Percentiles rank a stretch among this genome's conserved stretches.
These are phyloP conservation scores for Halichoerus grypus DNA, from an alignment of 2,113 vertebrate genomes.

Conservation along the genomic window DNA sequence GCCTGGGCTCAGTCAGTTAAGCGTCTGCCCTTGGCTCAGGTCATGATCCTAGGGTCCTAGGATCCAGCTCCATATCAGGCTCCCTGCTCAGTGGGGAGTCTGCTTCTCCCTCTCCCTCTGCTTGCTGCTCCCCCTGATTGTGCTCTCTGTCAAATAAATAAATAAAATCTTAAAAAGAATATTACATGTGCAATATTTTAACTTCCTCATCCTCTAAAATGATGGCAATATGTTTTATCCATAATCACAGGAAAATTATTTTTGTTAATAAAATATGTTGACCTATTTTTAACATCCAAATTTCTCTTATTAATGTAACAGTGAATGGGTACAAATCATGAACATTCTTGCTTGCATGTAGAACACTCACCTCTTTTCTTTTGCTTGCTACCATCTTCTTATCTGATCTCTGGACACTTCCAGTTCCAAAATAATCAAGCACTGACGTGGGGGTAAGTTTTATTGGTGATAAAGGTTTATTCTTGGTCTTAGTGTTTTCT, in stretches of 20 bases:
- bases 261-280: constrained; percentile 29
- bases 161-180: background rate
- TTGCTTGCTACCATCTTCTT: constrained; percentile 96
- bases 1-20: background rate
- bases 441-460: constrained; percentile 93
- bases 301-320: background rate
- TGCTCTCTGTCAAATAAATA: background rate
- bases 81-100: background rate
- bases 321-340: background rate
- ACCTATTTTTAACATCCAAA: background rate
- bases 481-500: constrained; percentile 84
- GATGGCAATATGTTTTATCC: background rate
- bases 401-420: constrained; percentile 91
- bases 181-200: background rate
- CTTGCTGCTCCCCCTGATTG: background rate
- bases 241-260: constrained; percentile 30
- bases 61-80: background rate
- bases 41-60: background rate
- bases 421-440: constrained; percentile 93
- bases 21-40: too few species aligned
- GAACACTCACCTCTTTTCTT: constrained; percentile 93
- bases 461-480: constrained; percentile 87
- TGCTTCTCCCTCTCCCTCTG: background rate
- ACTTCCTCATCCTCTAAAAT: constrained; percentile 26
- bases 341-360: background rate